Base-by-base conservation (phyloP, 92 coral and sea anemone genomes). In the Nematostella vectensis region DNA sequence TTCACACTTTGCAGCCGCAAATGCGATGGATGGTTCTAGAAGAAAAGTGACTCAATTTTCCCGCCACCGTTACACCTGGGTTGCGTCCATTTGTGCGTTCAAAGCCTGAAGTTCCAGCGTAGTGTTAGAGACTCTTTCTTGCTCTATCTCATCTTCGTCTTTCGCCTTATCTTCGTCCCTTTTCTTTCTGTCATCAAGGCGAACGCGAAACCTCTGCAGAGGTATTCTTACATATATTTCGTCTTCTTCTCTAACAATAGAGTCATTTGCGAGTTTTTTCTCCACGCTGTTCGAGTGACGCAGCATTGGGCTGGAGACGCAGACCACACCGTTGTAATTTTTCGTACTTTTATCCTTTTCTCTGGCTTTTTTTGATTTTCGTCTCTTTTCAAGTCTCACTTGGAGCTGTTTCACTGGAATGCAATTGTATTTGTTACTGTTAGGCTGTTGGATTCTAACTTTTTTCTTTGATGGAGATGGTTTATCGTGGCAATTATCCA, bases 1-100 rank as follows among this genome's bases (percentile, higher is more conserved):
- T n/a, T n/a, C n/a, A n/a, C n/a, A n/a, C n/a, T n/a, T n/a, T n/a
- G n/a, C n/a, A n/a, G n/a, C n/a, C n/a, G n/a, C n/a, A n/a, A n/a
- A n/a, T n/a, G n/a, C n/a, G n/a, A n/a, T n/a, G n/a, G n/a, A n/a
- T n/a, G n/a, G n/a, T n/a, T n/a, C n/a, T n/a, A n/a, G n/a, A n/a
- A n/a, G n/a, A n/a, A n/a, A n/a, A n/a, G n/a, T n/a, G n/a, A n/a
- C n/a, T n/a, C n/a, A n/a, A n/a, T n/a, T n/a, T n/a, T n/a, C n/a
- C n/a, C n/a, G n/a, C n/a, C 31, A 11, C 45, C 30, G 22, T 44
- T 25, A 65, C 8, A 65, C 71, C 44, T 65, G 71, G 6, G 71
- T 65, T 20, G 71, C 71, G 18, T 65, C 71, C 71, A 65, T 65
- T 55, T 65, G 71, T 1, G 71, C 71, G 59, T 55, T 65, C 3